Base-by-base conservation (phyloP, 1,140 invertebrate genomes). In the Drosophila murphyi region DNA sequence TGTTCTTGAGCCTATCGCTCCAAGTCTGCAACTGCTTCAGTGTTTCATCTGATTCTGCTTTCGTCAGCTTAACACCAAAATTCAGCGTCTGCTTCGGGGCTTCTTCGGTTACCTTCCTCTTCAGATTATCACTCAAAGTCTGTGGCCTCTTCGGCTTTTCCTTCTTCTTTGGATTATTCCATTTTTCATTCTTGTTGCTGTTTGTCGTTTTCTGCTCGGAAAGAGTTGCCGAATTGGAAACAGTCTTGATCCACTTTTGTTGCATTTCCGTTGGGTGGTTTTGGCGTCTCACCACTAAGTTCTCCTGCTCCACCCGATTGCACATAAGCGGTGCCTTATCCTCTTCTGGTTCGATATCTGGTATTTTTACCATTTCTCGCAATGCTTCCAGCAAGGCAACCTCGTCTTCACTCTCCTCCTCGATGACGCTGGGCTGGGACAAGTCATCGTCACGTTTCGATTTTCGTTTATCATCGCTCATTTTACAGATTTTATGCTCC, bases 341-440 rank as follows among this genome's bases (percentile, higher is more conserved):
- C 5, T 51, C 60, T 1, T 3, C 8, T 1, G 54, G 28, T 3
- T 78, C 76, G 10, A 73, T 69, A 20, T 87, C 83, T 0, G 83
- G 65, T 31, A 55, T 73, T 48, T 54, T 57, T 1, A 87, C 64
- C 57, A 79, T 70, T 50, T 82, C 80, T n/a, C 32, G 56, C 12
- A 87, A 12, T 8, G 82, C 82, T 6, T 31, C 59, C 10, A 55
- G 65, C 62, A 87, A n/a, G 2, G 73, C 83, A 1, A 43, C 62
- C 6, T 72, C 70, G 43, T 88, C 76, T 41, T 54, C 41, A 5
- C 29, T 34, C 0, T 65, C 57, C 3, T 47, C 34, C 3, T 62
- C 51, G 12, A 5, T 35, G 5, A 47, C 45, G 6, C 20, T 55
- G 4, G 2, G 2, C 8, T 28, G n/a, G 0, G n/a, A 4, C n/a